These are phyloP conservation scores for Alauda arvensis DNA, from an alignment of 2,797 vertebrate genomes.

Conservation along the genomic window DNA sequence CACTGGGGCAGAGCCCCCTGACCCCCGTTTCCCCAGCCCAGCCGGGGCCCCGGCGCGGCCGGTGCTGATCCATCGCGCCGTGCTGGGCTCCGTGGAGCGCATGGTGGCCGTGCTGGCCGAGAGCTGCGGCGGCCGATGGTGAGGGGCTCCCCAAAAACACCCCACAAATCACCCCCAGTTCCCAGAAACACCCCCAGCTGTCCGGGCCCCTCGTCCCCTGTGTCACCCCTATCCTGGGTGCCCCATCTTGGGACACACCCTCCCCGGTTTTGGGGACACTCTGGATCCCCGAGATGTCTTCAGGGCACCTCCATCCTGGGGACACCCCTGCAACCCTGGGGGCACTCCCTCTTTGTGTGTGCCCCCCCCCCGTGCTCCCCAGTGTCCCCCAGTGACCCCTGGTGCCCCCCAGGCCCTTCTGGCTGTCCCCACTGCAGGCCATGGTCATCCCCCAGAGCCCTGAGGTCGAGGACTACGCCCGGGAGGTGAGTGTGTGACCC, in stretches of 20 bases:
- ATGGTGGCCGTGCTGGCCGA: constrained; percentile 89
- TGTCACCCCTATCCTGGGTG: background rate
- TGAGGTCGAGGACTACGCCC: constrained; percentile 76
- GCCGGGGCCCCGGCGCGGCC: constrained; percentile 67
- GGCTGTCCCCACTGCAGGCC: constrained; percentile 88
- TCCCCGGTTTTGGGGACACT: background rate
- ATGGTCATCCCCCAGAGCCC: constrained; percentile 84
- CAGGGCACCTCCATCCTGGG: too few species aligned
- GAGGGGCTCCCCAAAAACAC: background rate
- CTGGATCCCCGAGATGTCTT: fast-evolving
- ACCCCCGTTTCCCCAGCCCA: constrained; percentile 1
- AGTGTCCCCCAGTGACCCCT: background rate
- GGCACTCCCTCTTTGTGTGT: background rate
- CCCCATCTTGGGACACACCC: background rate
- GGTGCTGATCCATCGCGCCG: constrained; percentile 90
- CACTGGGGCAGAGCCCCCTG: background rate
- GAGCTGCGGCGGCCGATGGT: constrained; percentile 89
- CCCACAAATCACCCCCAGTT: too few species aligned
- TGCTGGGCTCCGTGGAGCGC: constrained; percentile 89
- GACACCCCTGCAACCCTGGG: background rate
- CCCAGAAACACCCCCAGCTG: background rate
- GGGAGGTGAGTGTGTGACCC: constrained; percentile 72
- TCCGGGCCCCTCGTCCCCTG: too few species aligned
- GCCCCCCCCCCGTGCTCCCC: background rate
- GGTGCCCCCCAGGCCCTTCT: constrained; percentile 80